phyloP scores from a whole-genome alignment of 1,140 invertebrate genomes.

The Helicoverpa zea region DNA sequence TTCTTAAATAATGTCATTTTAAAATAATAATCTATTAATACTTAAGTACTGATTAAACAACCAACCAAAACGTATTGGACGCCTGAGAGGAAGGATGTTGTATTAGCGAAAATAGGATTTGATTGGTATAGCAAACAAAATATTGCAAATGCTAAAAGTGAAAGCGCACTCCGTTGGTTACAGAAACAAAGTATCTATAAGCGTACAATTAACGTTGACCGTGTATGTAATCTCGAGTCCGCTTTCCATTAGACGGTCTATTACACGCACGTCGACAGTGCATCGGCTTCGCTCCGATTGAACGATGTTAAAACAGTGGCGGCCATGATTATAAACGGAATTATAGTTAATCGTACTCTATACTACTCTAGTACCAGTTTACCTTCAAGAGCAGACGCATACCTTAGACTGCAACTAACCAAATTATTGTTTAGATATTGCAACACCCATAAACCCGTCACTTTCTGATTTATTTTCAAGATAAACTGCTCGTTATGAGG shows the following conservation, averaged over 20 bases:
- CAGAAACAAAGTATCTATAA: conserved; percentile 46
- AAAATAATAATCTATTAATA: too few relatives aligned
- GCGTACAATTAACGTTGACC: conserved; percentile 51
- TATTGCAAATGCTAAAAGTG: conserved; percentile 39
- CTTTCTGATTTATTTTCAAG: conserved; percentile 7
- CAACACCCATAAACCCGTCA: conserved; percentile 2
- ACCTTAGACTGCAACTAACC: conserved; percentile 32
- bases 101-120: neutral
- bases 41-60: too few relatives aligned
- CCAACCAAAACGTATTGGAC: neutral
- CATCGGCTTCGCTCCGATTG: conserved; percentile 31
- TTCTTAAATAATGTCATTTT: neutral
- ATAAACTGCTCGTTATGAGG: neutral
- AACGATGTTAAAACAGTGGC: conserved; percentile 31
- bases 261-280: conserved; percentile 51
- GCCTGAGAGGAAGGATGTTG: neutral
- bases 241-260: conserved; percentile 55
- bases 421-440: conserved; percentile 10
- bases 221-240: conserved; percentile 47
- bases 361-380: conserved; percentile 26
- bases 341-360: conserved; percentile 40
- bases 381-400: conserved; percentile 34
- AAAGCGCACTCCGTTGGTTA: conserved; percentile 34
- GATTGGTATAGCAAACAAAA: neutral
- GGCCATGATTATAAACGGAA: conserved; percentile 29